Evolutionary conservation across 2,888 invertebrate genomes (phyloP), one percentile per base, ranked within the genome.

Genomic region (Eupithecia exiguata): DNA sequence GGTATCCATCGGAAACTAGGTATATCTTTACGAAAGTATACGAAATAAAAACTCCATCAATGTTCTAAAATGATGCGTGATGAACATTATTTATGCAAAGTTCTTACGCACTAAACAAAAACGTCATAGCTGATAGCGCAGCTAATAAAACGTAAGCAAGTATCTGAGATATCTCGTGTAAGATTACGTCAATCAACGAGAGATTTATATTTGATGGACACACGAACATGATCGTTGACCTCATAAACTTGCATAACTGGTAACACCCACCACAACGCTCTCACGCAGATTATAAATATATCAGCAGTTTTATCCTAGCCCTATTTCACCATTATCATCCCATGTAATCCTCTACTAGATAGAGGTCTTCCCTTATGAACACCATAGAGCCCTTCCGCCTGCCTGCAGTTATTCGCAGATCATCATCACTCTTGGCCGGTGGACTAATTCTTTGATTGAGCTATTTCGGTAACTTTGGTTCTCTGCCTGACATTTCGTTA

Each of bases 191-290:
- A 12, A 38, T 65, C 63, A 65, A 65, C 63, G 63, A 38, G 12
- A 65, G 63, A 65, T 65, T 65, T 65, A 58, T 58, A 38, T 65
- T 63, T 69, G 43, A 72, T 68, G 65, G 68, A 70, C 69, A 70
- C 67, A 63, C 70, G 68, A 70, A 76, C 77, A 72, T 58, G 30
- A 68, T 65, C 70, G 74, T 74, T 77, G 71, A 76, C 75, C 75
- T 74, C 68, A 49, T 74, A 73, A 76, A 75, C 61, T 71, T 73
- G 72, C 68, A 16, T 74, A 79, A 75, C 72, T 69, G 69, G 72
- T 74, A 69, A 58, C 78, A 69, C 78, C 75, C 70, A 74, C 75
- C 70, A 75, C 78, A 18, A 70, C 14, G 67, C 35, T 74, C 74
- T 69, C 71, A 71, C 76, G 67, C 46, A 43, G 66, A 76, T 72